These are phyloP conservation scores for Pyralis farinalis DNA, from an alignment of 2,888 invertebrate species.

Conservation along the genomic window DNA sequence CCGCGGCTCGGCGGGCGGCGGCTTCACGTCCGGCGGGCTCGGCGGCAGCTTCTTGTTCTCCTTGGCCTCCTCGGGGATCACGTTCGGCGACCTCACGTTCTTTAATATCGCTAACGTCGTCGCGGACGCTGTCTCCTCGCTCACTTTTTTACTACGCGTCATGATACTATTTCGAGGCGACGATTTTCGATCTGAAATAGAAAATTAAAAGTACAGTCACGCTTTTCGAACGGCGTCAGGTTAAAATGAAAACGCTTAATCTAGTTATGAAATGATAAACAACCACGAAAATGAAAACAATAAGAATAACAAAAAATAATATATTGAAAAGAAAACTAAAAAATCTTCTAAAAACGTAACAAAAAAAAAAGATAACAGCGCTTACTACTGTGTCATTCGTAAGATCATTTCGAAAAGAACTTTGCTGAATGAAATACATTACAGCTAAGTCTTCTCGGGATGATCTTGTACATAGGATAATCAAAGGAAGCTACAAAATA, in stretches of 20 bases:
- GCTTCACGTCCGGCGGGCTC: constrained; percentile 13
- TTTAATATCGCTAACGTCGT: constrained; percentile 64
- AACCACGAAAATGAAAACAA: constrained; percentile 17
- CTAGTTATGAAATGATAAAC: constrained; percentile 5
- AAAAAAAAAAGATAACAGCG: constrained; percentile 15
- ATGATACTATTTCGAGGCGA: constrained; percentile 53
- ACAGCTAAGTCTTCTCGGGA: background rate
- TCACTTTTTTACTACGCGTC: constrained; percentile 62
- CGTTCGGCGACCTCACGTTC: constrained; percentile 45
- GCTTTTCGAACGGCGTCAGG: constrained; percentile 25
- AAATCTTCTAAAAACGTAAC: constrained; percentile 9
- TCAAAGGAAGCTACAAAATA: constrained; percentile 10
- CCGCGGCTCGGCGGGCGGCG: constrained; percentile 21
- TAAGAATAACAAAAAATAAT: constrained; percentile 20
- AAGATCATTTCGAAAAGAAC: background rate
- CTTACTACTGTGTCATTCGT: background rate
- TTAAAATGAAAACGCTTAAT: constrained; percentile 3
- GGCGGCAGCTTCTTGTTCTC: constrained; percentile 36
- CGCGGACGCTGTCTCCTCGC: constrained; percentile 40
- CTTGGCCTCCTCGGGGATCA: constrained; percentile 33
- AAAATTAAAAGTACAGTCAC: constrained; percentile 51
- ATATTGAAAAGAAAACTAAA: constrained; percentile 21
- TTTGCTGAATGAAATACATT: background rate
- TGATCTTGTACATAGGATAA: constrained; percentile 25
- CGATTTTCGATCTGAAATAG: constrained; percentile 60